A percentile compares a stretch with the other conserved stretches of the same genome.
phyloP scores from a whole-genome alignment of 2,797 vertebrate species.

The Carcharodon carcharias region DNA sequence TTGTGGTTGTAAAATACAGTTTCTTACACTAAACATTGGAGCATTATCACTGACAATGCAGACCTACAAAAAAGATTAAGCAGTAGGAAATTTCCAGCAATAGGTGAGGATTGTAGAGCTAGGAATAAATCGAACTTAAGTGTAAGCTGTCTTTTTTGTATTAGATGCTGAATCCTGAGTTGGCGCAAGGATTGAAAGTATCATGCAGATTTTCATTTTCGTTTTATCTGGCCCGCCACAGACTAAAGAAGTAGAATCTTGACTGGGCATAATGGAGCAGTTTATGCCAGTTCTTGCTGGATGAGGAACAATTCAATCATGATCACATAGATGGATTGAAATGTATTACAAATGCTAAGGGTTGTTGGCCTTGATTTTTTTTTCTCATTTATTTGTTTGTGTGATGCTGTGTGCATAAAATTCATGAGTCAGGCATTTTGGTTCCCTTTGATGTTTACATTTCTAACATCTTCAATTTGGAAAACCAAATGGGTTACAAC shows the following conservation, averaged over 20 bases:
- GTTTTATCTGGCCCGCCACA: not conserved
- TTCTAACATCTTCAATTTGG: not conserved
- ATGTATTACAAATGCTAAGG: not conserved
- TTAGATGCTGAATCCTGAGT: not conserved
- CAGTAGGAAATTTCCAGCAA: not conserved
- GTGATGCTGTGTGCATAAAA: not conserved
- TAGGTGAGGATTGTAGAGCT: not conserved
- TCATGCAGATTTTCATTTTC: constrained; percentile 1
- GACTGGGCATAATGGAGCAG: not conserved
- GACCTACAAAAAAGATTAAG: not conserved
- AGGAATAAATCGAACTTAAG: not conserved
- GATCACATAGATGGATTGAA: not conserved
- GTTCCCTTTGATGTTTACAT: not conserved
- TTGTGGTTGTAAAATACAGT: not conserved
- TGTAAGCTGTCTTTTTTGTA: not conserved
- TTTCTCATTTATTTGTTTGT: constrained; percentile 6
- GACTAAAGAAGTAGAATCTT: not conserved
- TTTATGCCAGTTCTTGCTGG: not conserved
- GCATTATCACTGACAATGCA: not conserved
- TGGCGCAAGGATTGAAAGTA: not conserved
- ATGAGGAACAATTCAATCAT: constrained; percentile 11
- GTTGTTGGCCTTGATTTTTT: not conserved
- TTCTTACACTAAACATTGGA: not conserved
- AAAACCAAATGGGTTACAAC: not conserved
- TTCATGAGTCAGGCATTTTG: not conserved